phyloP scores from a whole-genome alignment of 2,113 vertebrate species.

The Istiophorus platypterus region DNA sequence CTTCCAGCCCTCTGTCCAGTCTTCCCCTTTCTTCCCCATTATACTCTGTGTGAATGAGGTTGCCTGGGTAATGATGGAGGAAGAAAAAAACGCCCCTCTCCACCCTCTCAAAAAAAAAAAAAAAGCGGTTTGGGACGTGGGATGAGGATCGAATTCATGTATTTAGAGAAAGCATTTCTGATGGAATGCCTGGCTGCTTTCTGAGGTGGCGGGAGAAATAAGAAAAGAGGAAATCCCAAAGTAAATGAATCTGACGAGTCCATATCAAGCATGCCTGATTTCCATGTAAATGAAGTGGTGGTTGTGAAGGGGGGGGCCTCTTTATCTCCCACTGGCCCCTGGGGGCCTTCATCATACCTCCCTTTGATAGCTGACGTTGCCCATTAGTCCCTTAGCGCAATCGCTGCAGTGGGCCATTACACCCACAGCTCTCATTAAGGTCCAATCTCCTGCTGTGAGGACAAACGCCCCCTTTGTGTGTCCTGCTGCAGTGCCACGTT shows the following conservation, averaged over 20 bases:
- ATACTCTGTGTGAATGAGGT: conserved; percentile 87
- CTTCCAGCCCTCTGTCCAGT: conserved; percentile 84
- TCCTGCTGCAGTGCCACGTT: conserved; percentile 67
- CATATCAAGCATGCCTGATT: conserved; percentile 83
- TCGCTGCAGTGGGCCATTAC: conserved; percentile 68
- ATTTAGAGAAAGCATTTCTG: conserved; percentile 75
- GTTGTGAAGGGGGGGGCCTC: conserved; percentile 53
- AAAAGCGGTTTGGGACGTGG: conserved; percentile 66
- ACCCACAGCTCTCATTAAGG: conserved; percentile 80
- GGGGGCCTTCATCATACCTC: conserved; percentile 75
- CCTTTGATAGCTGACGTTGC: conserved; percentile 82
- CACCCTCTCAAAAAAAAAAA: conserved; percentile 69
- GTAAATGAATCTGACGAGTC: conserved; percentile 85
- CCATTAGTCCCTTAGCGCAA: conserved; percentile 75
- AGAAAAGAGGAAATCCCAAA: conserved; percentile 80
- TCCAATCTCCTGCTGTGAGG: conserved; percentile 76
- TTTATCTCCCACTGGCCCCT: conserved; percentile 65
- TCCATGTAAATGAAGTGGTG: conserved; percentile 82
- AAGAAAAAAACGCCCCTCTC: conserved; percentile 84
- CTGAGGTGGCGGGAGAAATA: conserved; percentile 56
- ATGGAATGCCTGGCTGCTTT: conserved; percentile 66
- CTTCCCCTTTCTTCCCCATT: conserved; percentile 86
- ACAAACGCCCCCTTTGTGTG: conserved; percentile 82
- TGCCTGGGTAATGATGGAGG: conserved; percentile 85
- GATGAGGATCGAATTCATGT: conserved; percentile 72